Base-by-base conservation (phyloP, 1,140 invertebrate genomes). In the Choristoneura fumiferana region DNA sequence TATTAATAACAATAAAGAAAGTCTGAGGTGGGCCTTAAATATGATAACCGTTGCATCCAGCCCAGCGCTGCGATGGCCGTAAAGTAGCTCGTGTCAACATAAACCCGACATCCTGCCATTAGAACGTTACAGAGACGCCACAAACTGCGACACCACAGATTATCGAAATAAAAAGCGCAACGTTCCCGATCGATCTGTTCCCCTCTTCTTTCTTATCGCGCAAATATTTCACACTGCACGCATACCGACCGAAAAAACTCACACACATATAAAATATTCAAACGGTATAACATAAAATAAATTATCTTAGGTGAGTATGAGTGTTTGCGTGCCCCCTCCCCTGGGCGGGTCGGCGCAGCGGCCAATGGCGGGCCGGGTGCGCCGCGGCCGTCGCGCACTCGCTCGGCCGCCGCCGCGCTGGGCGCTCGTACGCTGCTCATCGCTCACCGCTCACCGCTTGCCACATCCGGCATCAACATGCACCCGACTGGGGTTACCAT, bases 241-340 rank as follows among this genome's bases (percentile, higher is more conserved):
- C 85, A 74, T 77, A 77, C 74, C 74, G 71, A 74, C 66, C 71
- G 71, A 88, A 88, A 86, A 88, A 88, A 88, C 84, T 84, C 83
- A 86, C 84, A 88, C 84, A 88, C 76, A 88, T 86, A 88, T 88
- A 88, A 88, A 88, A 88, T 86, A 88, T 88, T 88, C 84, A 88
- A 86, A 88, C 81, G 83, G 77, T 86, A 83, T 87, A 87, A 86
- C 80, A 85, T 87, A 87, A 87, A 87, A 87, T 87, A 87, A 87
- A 87, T 87, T 87, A 87, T 87, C 84, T 87, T 87, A 87, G 84
- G 84, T 87, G 82, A 72, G 76, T 58, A 58, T 69, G 73, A 63
- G 58, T 78, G 81, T 84, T 83, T 82, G 84, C 62, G 82, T 71
- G 71, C 78, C 77, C 78, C 78, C 78, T 73, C 78, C 81, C 69